A percentile compares a stretch with the other conserved stretches of the same genome.
Evolutionary conservation across 2,888 invertebrate genomes (phyloP).

Genomic region (Adela reaumurella): DNA sequence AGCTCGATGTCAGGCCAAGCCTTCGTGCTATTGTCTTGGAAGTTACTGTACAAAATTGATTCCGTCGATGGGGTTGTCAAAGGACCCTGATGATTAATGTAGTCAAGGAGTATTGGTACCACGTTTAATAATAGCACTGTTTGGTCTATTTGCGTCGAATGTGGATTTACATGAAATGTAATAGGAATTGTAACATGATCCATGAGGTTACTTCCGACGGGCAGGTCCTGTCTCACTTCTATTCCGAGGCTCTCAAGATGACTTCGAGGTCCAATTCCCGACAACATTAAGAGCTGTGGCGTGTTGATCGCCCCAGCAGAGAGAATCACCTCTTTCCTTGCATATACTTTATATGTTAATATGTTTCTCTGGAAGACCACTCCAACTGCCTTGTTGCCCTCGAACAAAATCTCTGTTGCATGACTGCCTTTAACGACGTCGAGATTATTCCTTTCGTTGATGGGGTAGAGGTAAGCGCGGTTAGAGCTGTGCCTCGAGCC

Average conservation of each 20-base stretch:
- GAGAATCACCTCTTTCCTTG: conserved; percentile 36
- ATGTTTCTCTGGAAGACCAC: conserved; percentile 38
- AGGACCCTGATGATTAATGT: too few species aligned
- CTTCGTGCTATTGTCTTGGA: too few species aligned
- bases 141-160: too few species aligned
- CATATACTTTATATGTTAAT: conserved; percentile 28
- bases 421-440: too few species aligned
- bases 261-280: conserved; percentile 41
- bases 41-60: too few species aligned
- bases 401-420: conserved; percentile 19
- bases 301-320: conserved; percentile 43
- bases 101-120: too few species aligned
- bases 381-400: conserved; percentile 44
- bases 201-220: conserved; percentile 71
- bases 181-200: conserved; percentile 69
- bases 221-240: conserved; percentile 53
- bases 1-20: too few species aligned
- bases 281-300: conserved; percentile 43
- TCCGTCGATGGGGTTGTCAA: too few species aligned
- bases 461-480: too few species aligned
- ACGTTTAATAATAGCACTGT: too few species aligned
- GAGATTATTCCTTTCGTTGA: too few species aligned
- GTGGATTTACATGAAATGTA: conserved; percentile 57
- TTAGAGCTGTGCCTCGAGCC: too few species aligned
- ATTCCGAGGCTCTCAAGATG: conserved; percentile 43